Evolutionary conservation across 2,113 vertebrate species (phyloP).

Genomic region (Himantopus leucocephalus): DNA sequence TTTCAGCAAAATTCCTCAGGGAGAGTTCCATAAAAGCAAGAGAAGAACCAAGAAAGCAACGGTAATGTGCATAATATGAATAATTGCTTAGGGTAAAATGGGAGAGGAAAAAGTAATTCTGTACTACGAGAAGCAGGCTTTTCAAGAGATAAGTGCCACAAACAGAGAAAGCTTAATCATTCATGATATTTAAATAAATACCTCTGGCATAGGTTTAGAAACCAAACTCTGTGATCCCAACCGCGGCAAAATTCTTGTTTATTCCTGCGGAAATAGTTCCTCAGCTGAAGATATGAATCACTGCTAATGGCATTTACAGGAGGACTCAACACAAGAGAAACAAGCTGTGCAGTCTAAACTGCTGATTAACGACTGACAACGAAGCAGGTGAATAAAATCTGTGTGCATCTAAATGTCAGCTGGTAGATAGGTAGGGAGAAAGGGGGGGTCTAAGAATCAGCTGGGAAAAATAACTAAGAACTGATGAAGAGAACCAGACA

Average conservation of each 20-base stretch:
- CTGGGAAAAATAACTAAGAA: neutral
- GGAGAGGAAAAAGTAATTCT: neutral
- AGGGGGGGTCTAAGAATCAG: neutral
- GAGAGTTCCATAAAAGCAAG: neutral
- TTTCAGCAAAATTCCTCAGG: neutral
- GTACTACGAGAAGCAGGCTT: neutral
- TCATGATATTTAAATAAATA: neutral
- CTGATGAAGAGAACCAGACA: neutral
- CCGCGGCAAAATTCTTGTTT: neutral
- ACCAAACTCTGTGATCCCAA: neutral
- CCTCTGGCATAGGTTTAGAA: neutral
- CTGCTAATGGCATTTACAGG: neutral
- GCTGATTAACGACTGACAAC: neutral
- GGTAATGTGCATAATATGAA: neutral
- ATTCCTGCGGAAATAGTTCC: neutral
- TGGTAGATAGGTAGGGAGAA: neutral
- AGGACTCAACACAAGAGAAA: neutral
- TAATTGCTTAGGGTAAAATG: neutral
- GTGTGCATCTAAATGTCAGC: neutral
- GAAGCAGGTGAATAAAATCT: neutral
- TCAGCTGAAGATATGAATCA: neutral
- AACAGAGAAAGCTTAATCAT: neutral
- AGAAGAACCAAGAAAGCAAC: neutral
- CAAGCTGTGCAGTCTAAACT: neutral
- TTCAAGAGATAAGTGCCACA: neutral